Conservation (phyloP, 1,140 invertebrate genomes). For the Hyles vespertilio region DNA sequence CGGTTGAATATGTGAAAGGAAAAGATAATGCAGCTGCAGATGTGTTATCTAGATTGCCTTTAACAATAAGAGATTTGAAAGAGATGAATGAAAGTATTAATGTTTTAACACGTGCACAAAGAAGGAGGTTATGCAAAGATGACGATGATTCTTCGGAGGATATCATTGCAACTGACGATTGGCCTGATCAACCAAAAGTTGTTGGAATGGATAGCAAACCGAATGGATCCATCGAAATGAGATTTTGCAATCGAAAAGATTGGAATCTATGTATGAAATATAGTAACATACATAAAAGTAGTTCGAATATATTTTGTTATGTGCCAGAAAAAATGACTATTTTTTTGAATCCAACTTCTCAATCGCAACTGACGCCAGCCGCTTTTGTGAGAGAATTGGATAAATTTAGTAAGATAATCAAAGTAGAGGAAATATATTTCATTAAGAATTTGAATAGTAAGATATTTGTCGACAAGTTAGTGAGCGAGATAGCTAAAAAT, state of each 20-base stretch:
- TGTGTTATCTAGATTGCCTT: constrained; percentile 15
- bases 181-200: no score
- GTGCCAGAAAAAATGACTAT: constrained; percentile 13
- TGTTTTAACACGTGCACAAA: constrained; percentile 20
- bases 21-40: constrained; percentile 15
- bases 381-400: constrained; percentile 26
- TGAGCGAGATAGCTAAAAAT: not conserved
- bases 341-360: constrained; percentile 21
- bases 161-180: no score
- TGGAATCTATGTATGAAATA: constrained; percentile 1
- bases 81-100: constrained; percentile 21
- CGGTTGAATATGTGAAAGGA: constrained; percentile 20
- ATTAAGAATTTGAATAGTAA: constrained; percentile 9
- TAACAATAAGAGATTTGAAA: constrained; percentile 10
- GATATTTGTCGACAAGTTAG: not conserved
- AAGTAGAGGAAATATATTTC: constrained; percentile 13
- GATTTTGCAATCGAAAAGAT: no score
- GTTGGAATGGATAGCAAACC: no score
- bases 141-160: no score
- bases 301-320: constrained; percentile 8
- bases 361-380: constrained; percentile 21
- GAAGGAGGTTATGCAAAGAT: no score
- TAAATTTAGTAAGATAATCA: constrained; percentile 6
- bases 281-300: constrained; percentile 11
- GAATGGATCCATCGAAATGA: no score